Evolutionary conservation across 1,140 invertebrate species (phyloP), one percentile per base, ranked within the genome.

Genomic region (Onthophagus taurus): DNA sequence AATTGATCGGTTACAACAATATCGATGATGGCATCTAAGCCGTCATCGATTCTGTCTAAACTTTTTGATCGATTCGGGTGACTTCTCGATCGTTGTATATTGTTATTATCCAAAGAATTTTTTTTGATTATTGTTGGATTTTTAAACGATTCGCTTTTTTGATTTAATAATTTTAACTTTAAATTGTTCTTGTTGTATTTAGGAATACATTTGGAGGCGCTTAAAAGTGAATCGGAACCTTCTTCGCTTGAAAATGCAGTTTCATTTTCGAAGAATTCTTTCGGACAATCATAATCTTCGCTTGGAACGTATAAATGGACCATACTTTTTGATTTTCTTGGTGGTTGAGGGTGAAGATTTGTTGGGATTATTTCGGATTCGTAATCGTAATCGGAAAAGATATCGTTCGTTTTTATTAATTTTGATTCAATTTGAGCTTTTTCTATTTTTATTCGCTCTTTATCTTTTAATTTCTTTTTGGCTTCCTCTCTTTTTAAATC

Each of bases 41-140:
- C 79, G 51, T 85, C 82, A 51, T 84, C 82, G 4, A 87, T 79
- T 36, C 81, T 72, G 45, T 88, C 83, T 20, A 86, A 61, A 44
- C 82, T 86, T 64, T 86, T 87, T 1, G 80, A 81, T 36, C 72
- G 71, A n/a, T 68, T 24, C 35, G 67, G 64, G 21, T 41, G 38
- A 29, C 38, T 41, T n/a, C 38, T 41, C 4, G 38, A 41, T 26
- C 38, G 24, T 29, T 41, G 38, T 17, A 41, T 11, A 9, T 21
- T 41, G 11, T 13, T 29, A 9, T 24, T 24, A 4, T 29, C 16
- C 8, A 23, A 23, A 7, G 20, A 18, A 2, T 37, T 23, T n/a
- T 18, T 13, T 26, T 16, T 41, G 11, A 14, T 26, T 4, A 13
- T 17, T 11, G 9, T 41, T 29, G 21, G 23, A 30, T 29, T 16